phyloP scores from a whole-genome alignment of 2,888 invertebrate genomes.

The Sepioteuthis lessoniana region DNA sequence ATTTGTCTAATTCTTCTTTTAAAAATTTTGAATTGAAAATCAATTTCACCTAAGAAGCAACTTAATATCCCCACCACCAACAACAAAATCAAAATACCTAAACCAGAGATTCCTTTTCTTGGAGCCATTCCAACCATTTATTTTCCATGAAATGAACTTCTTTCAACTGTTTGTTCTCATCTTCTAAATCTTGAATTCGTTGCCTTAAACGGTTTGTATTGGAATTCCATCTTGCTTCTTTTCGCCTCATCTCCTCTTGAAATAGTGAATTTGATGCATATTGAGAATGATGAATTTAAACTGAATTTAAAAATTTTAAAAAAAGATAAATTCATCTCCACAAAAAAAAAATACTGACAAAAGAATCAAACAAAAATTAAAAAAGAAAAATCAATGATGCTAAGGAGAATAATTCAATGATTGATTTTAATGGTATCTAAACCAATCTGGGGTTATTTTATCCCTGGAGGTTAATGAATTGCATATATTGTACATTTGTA shows the following conservation, averaged over 20 bases:
- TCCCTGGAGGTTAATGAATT: too few species aligned
- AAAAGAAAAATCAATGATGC: too few species aligned
- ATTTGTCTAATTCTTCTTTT: too few species aligned
- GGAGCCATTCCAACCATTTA: constrained; percentile 71
- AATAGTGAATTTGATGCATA: too few species aligned
- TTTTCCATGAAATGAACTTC: constrained; percentile 72
- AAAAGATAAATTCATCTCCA: background rate
- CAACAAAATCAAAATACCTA: background rate
- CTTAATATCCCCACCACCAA: too few species aligned
- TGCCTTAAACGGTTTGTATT: constrained; percentile 69
- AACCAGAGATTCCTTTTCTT: constrained; percentile 60
- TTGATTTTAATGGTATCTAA: too few species aligned
- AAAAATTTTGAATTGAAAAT: background rate
- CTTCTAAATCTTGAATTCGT: constrained; percentile 70
- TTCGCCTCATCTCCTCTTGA: constrained; percentile 72
- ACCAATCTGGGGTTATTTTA: too few species aligned
- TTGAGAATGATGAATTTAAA: too few species aligned
- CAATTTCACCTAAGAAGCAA: background rate
- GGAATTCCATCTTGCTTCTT: constrained; percentile 73
- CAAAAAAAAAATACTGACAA: background rate
- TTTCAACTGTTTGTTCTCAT: constrained; percentile 72
- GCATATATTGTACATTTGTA: too few species aligned
- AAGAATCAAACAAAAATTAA: too few species aligned
- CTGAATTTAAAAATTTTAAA: constrained; percentile 53
- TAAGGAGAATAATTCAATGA: too few species aligned